phyloP scores from a whole-genome alignment of 2,888 invertebrate genomes.

The Graphium colonna region DNA sequence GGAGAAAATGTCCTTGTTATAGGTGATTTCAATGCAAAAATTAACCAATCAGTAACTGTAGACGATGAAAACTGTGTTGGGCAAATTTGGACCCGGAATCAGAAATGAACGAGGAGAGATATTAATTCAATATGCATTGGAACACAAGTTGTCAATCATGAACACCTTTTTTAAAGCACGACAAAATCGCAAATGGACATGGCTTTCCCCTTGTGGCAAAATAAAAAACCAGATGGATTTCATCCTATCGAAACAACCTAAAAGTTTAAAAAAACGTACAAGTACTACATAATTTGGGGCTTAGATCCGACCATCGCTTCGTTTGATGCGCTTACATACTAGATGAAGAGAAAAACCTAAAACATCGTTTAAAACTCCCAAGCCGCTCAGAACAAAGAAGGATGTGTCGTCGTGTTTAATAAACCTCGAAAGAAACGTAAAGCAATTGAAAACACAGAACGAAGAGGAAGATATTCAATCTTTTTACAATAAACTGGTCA shows the following conservation, averaged over 20 bases:
- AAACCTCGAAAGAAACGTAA: too few relatives aligned
- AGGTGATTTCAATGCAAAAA: background rate
- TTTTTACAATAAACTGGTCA: too few relatives aligned
- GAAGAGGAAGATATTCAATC: too few relatives aligned
- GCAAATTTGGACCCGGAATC: slow-evolving; percentile 23
- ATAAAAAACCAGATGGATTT: background rate
- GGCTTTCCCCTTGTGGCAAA: background rate
- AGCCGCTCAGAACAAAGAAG: too few relatives aligned
- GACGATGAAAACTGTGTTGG: slow-evolving; percentile 10
- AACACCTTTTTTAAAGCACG: background rate
- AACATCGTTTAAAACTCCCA: too few relatives aligned
- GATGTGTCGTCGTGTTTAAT: too few relatives aligned
- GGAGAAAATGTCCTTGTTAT: background rate
- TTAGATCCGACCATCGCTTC: background rate
- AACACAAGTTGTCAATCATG: slow-evolving; percentile 13
- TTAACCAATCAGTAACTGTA: background rate
- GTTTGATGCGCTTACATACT: too few relatives aligned
- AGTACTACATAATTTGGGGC: slow-evolving; percentile 7
- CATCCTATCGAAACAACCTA: slow-evolving; percentile 6
- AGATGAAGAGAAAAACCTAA: too few relatives aligned
- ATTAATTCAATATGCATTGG: slow-evolving; percentile 10
- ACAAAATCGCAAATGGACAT: slow-evolving; percentile 1
- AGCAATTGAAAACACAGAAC: too few relatives aligned
- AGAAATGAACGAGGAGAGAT: slow-evolving; percentile 24
- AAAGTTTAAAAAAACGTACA: slow-evolving; percentile 11